phyloP scores from a whole-genome alignment of 2,113 vertebrate species.

The Crotalus helleri region DNA sequence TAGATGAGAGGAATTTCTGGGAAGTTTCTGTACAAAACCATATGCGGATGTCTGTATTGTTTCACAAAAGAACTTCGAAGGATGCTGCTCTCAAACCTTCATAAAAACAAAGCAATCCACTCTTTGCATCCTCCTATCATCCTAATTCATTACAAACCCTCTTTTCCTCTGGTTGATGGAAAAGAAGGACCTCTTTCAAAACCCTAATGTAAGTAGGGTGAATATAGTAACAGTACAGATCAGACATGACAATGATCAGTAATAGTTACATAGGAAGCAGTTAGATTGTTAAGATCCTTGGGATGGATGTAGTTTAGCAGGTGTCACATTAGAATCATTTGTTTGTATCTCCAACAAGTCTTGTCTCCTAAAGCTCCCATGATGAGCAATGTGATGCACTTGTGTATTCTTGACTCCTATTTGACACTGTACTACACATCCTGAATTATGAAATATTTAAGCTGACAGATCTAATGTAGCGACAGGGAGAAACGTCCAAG shows the following conservation, averaged over 20 bases:
- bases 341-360: background rate
- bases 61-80: background rate
- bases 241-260: background rate
- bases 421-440: conserved; percentile 14
- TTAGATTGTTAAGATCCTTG: background rate
- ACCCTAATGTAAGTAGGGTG: too few species aligned
- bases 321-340: background rate
- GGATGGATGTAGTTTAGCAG: background rate
- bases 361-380: fast-evolving
- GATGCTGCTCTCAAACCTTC: background rate
- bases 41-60: background rate
- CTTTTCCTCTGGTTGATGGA: background rate
- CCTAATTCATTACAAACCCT: background rate
- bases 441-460: conserved; percentile 37
- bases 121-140: background rate
- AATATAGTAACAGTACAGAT: background rate
- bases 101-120: background rate
- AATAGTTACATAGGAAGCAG: background rate
- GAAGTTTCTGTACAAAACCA: background rate
- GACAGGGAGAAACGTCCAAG: conserved; percentile 33
- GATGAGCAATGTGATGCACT: background rate
- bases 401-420: background rate
- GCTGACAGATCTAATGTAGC: background rate
- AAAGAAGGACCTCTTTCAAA: background rate
- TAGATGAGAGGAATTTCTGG: background rate